Conservation (phyloP, 1,140 invertebrate genomes). For the Portunus trituberculatus region DNA sequence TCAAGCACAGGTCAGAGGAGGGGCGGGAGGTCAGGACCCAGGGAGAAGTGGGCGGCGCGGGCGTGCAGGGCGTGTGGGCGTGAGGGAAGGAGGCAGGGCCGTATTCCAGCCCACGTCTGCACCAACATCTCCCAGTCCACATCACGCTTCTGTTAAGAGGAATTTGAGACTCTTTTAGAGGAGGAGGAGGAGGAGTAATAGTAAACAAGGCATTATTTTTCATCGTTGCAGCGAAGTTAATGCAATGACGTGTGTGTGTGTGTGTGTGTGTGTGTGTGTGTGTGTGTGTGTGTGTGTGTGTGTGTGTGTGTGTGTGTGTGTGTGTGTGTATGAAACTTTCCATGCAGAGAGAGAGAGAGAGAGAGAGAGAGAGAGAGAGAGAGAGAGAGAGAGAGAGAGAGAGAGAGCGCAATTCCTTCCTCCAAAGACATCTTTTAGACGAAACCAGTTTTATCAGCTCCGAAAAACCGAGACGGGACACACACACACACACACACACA, state of each 20-base stretch:
- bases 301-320: not conserved
- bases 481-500: conserved; percentile 4
- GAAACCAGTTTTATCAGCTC: conserved; percentile 1
- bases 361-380: conserved; percentile 20
- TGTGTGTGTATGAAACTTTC: too few species aligned
- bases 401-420: not conserved
- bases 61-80: conserved; percentile 55
- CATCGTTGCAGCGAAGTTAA: not conserved
- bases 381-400: conserved; percentile 20
- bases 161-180: not conserved
- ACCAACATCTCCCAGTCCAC: conserved; percentile 40
- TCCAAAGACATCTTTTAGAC: not conserved
- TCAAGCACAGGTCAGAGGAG: not conserved
- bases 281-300: conserved; percentile 12
- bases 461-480: not conserved
- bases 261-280: conserved; percentile 20
- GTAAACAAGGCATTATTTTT: not conserved
- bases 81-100: conserved; percentile 46
- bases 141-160: conserved; percentile 30
- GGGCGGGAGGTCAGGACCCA: conserved; percentile 40
- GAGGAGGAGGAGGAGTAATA: not conserved
- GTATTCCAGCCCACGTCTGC: not conserved
- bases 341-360: not conserved
- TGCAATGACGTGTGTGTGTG: not conserved
- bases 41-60: conserved; percentile 12